Evolutionary conservation across 2,797 vertebrate genomes (phyloP), one percentile per base, ranked within the genome.

Genomic region (Glyptemys insculpta): DNA sequence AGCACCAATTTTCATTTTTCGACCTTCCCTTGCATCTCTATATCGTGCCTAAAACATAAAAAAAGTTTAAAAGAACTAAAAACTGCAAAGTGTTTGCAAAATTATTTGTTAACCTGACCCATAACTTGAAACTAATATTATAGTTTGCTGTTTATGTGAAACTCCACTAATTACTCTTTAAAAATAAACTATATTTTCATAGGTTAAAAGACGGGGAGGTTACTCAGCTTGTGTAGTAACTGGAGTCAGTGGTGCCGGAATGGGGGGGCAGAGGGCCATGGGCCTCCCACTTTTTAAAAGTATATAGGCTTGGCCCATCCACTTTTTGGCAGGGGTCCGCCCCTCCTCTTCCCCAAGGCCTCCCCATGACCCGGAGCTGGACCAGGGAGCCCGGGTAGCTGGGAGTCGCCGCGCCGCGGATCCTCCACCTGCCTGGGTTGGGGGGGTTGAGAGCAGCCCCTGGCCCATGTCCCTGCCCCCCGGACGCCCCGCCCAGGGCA

Each of bases 11-110:
- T 97, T 98, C 87, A 90, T 91, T 96, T 88, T 98, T 79, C 98
- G 96, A 84, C 41, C 52, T 95, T 99, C 98, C 94, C 99, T 98
- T 59, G 97, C 98, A 65, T 98, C 97, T 98, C 95, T 98, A 82
- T 96, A 99, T 91, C 95, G 98, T 94, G 92, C 91, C 99, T 99
- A 89, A 94, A 97, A 91, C 81, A 93, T 29, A 56, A 95, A 96
- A 62, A 44, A 92, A 88, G 93, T 62, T 91, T 18, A 83, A 76
- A 84, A 59, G 5, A 59, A 49, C 37, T 41, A 44, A 57, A 21
- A 12, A 31, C 27, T 11, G 50, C 6, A 27, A n/a, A 83, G 25
- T 11, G 1, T 59, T 83, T 1, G 8, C 14, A 94, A 85, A 1
- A 54, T 50, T 15, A 12, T 79, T 31, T 47, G 41, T 52, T 37